Evolutionary conservation across 64 coral and sea anemone species (phyloP).

Genomic region (Pocillopora damicornis): DNA sequence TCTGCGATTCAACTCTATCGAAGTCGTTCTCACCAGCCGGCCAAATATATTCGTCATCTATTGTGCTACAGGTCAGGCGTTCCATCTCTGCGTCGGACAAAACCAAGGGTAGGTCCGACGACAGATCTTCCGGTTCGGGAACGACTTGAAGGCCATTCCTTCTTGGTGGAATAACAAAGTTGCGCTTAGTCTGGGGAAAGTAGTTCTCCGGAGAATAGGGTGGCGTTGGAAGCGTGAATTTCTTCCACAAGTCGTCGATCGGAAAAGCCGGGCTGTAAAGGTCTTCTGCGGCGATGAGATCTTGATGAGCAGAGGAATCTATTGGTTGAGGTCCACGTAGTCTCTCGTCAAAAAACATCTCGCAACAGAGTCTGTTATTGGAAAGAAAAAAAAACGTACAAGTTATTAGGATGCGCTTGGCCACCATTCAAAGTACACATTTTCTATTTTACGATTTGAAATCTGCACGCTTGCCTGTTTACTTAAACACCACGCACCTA

Average conservation of each 20-base stretch:
- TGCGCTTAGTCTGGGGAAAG: conserved; percentile 35
- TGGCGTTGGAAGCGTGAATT: conserved; percentile 72
- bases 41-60: conserved; percentile 81
- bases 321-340: conserved; percentile 14
- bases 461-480: conserved; percentile 44
- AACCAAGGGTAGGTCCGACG: conserved; percentile 79
- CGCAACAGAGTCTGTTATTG: conserved; percentile 68
- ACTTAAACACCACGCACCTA: conserved; percentile 33
- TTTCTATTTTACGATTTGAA: conserved; percentile 8
- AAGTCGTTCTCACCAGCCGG: conserved; percentile 44
- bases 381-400: conserved; percentile 30
- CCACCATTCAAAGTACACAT: conserved; percentile 40
- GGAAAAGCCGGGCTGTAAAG: conserved; percentile 52
- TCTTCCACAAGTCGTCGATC: conserved; percentile 82
- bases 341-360: conserved; percentile 87
- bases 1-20: conserved; percentile 55
- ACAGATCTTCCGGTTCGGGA: conserved; percentile 82
- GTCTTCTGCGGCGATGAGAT: conserved; percentile 50
- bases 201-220: conserved; percentile 86
- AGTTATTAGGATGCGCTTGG: conserved; percentile 21
- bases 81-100: conserved; percentile 92
- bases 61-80: conserved; percentile 66
- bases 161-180: conserved; percentile 26
- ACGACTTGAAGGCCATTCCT: conserved; percentile 78
- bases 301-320: conserved; percentile 25